Base-by-base conservation (phyloP, 2,888 invertebrate genomes). In the Tridacna crocea region DNA sequence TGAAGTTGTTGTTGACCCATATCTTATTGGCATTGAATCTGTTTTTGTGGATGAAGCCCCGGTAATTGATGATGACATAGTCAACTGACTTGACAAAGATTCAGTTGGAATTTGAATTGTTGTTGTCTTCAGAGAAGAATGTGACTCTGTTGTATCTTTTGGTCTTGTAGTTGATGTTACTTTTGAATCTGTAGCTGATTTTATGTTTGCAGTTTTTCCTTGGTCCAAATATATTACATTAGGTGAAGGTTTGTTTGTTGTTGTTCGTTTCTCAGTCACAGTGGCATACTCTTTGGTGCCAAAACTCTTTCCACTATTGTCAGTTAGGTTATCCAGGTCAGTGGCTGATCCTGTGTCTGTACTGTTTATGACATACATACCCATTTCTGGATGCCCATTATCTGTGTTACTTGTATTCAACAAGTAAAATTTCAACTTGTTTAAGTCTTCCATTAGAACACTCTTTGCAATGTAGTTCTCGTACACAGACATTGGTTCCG, bases 381-480 rank as follows among this genome's bases (percentile, higher is more conserved):
- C 74, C 74, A 74, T 74, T 11, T 60, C 22, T 60, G 74, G 74
- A 15, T 51, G 22, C 10, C 68, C 58, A 63, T 48, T 13, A 2
- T 51, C 17, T n/a, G 73, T 55, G 26, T 26, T 58, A 17, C 36
- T 65, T 11, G 26, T 68, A 27, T 65, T 72, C 47, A 66, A 26
- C 12, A 81, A 15, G 26, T 65, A 82, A 13, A 75, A 65, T 15
- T 75, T 47, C 26, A 78, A 27, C 58, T 58, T 82, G 36, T 82
- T 68, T 47, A 82, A 19, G 68, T 82, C 82, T 68, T 75, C 75
- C 27, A 82, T 58, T 15, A 82, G 48, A 17, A 70, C 26, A 36
- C 70, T 60, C 17, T 82, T 82, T 15, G 82, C 66, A 6, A 78
- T 26, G 17, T 63, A 55, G 47, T 82, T 82, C 60, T 82, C 82